Conservation (phyloP, 1,140 invertebrate species). For the Chymomyza costata region DNA sequence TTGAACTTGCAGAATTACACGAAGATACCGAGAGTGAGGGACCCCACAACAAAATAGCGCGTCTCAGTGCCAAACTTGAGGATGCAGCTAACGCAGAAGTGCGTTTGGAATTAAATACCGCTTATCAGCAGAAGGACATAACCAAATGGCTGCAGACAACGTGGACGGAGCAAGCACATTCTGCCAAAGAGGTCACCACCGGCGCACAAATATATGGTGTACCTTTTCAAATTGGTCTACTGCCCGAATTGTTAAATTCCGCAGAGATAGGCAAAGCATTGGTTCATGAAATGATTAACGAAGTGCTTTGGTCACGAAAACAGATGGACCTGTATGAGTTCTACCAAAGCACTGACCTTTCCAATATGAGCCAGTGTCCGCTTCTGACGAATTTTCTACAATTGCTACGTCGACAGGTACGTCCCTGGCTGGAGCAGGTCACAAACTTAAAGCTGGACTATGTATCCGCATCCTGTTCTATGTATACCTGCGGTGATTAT, state of each 20-base stretch:
- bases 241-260: conserved; percentile 41
- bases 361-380: conserved; percentile 76
- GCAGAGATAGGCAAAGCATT: conserved; percentile 28
- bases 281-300: conserved; percentile 67
- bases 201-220: conserved; percentile 49
- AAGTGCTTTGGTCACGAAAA: conserved; percentile 80
- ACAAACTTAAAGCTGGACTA: conserved; percentile 79
- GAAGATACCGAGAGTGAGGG: conserved; percentile 17
- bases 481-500: conserved; percentile 83
- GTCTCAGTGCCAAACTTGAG: conserved; percentile 21
- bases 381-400: conserved; percentile 64
- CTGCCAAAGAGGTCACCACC: conserved; percentile 31
- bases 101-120: conserved; percentile 29
- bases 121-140: conserved; percentile 39
- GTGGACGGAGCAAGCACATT: conserved; percentile 23
- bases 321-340: conserved; percentile 85
- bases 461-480: conserved; percentile 83
- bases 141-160: conserved; percentile 46
- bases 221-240: conserved; percentile 64
- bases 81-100: neutral
- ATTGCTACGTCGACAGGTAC: conserved; percentile 53
- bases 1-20: conserved; percentile 45
- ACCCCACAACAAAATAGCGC: conserved; percentile 45
- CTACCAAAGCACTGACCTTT: conserved; percentile 81
- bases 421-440: conserved; percentile 77